Conservation (phyloP, 1,140 invertebrate genomes). For the Bombus affinis region DNA sequence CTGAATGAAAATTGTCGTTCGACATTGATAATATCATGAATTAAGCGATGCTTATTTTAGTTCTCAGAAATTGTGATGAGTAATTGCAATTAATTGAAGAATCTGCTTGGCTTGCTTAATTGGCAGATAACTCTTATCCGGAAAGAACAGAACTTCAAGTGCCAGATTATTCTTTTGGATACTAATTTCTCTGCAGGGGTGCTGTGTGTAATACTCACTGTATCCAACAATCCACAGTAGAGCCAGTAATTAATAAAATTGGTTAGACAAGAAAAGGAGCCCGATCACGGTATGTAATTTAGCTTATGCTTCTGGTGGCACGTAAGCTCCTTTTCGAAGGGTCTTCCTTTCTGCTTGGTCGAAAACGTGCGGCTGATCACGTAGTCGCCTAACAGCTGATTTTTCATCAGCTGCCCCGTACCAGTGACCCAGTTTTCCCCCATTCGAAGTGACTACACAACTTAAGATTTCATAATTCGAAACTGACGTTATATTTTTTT, state of each 20-base stretch:
- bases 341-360: neutral
- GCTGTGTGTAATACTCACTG: slow-evolving; percentile 12
- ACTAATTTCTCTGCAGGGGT: slow-evolving; percentile 66
- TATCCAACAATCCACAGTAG: neutral
- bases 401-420: neutral
- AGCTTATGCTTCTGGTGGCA: neutral
- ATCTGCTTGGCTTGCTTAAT: neutral
- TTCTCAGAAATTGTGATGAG: neutral
- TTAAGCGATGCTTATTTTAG: neutral
- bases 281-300: neutral
- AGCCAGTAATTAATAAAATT: neutral
- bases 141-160: slow-evolving; percentile 55
- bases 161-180: neutral
- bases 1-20: neutral
- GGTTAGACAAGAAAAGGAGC: neutral
- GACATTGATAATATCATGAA: neutral
- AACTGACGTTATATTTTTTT: neutral
- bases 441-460: neutral
- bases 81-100: neutral
- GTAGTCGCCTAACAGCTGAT: neutral
- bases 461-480: neutral
- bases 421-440: neutral
- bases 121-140: slow-evolving; percentile 28
- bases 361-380: slow-evolving; percentile 13
- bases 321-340: neutral